Percentiles rank a stretch among this genome's conserved stretches.
Conservation (phyloP, 2,113 vertebrate genomes). For the Malurus melanocephalus region DNA sequence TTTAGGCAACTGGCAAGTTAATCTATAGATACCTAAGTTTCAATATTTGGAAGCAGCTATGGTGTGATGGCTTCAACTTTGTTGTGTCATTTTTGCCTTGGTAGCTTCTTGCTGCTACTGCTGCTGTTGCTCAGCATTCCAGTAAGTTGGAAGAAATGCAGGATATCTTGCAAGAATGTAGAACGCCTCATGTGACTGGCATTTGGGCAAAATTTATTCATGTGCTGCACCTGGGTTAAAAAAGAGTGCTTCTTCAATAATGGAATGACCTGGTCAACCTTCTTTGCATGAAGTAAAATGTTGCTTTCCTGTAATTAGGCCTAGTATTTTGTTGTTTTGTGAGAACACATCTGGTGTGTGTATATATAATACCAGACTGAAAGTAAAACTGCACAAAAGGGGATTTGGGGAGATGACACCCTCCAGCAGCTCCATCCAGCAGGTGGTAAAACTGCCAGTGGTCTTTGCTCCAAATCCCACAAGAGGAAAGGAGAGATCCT, state of each 20-base stretch:
- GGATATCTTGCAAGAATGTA: not conserved
- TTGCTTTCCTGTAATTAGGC: not conserved
- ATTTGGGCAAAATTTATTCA: slow-evolving; percentile 10
- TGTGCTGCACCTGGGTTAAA: not conserved
- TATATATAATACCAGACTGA: not conserved
- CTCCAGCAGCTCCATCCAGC: slow-evolving; percentile 25
- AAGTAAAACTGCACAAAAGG: not conserved
- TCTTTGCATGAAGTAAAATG: not conserved
- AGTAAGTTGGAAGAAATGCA: not conserved
- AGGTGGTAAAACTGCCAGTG: not conserved
- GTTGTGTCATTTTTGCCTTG: not conserved
- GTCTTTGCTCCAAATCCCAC: not conserved
- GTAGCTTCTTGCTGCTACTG: not conserved
- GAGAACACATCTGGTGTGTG: not conserved
- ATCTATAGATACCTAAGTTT: not conserved
- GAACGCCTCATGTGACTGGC: not conserved
- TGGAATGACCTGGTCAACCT: not conserved
- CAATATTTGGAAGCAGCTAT: not conserved
- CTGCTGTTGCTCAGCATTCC: not conserved
- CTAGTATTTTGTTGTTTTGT: not conserved
- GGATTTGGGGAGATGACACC: not conserved
- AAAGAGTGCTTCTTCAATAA: not conserved
- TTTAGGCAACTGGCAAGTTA: not conserved
- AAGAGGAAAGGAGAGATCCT: not conserved
- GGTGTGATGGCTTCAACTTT: not conserved